Evolutionary conservation across 2,113 vertebrate species (phyloP), one percentile per base, ranked within the genome.

Genomic region (Verasper variegatus): DNA sequence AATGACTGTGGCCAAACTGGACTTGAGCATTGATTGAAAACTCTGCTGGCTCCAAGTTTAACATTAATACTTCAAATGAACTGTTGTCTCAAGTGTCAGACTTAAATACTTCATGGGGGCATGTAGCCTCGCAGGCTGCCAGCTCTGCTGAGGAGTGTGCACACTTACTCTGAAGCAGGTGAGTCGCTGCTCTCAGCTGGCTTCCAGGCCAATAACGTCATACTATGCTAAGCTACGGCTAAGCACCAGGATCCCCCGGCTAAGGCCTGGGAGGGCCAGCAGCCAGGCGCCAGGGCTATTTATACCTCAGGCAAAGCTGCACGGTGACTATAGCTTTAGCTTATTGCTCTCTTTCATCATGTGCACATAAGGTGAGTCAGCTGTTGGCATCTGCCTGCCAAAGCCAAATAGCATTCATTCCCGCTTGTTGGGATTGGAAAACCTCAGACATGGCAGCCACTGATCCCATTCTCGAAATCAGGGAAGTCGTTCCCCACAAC

Each of bases 271-370:
- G 52, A 83, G 85, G 85, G 82, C 86, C 20, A 40, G 77, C 78
- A 85, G 76, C 86, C 88, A 78, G 88, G 78, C 77, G 59, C 82
- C 84, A 80, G 26, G 61, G 67, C 88, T 92, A 91, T 92, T 92
- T 88, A 90, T 92, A 90, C 59, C 58, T 35, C 60, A n/a, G 70
- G 68, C 60, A 81, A 84, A 76, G 72, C 84, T 78, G 62, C 59
- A 40, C 67, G 54, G 74, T 74, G 79, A 66, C 77, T 59, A 51
- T 51, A 65, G 79, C 80, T 84, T 82, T 78, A 82, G 80, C 86
- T 79, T 66, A 13, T 27, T 51, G 67, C 69, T 68, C 31, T 6
- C 83, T 85, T 82, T 88, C 83, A 85, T 85, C 47, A 1, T 78
- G 83, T 81, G 64, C 75, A 23, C 71, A 88, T 18, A 73, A 86